phyloP scores from a whole-genome alignment of 2,888 invertebrate genomes.

The Parnassius orleans region DNA sequence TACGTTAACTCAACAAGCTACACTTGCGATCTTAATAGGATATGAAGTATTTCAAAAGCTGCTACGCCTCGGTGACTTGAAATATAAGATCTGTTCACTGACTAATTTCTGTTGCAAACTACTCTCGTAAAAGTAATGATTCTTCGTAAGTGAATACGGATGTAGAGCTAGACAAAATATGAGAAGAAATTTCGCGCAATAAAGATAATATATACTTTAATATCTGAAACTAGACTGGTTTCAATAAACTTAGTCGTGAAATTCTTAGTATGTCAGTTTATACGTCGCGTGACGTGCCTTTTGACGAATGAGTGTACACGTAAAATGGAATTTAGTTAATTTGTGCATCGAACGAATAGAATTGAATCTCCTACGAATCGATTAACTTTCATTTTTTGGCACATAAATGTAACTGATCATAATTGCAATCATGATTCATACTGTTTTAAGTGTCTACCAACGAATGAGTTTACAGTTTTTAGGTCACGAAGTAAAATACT shows the following conservation, averaged over 20 bases:
- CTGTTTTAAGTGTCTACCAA: too few relatives aligned
- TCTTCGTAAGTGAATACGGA: constrained; percentile 3
- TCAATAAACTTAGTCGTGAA: constrained; percentile 4
- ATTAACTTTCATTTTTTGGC: constrained; percentile 59
- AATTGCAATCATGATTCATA: not conserved
- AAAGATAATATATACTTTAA: not conserved
- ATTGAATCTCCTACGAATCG: constrained; percentile 42
- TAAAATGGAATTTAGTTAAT: constrained; percentile 43
- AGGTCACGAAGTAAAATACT: too few relatives aligned
- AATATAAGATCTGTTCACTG: constrained; percentile 16
- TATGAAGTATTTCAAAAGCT: constrained; percentile 13
- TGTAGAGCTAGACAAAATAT: not conserved
- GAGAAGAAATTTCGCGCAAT: not conserved
- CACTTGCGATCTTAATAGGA: constrained; percentile 10
- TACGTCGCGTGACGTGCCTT: constrained; percentile 37
- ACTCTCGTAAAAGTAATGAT: constrained; percentile 13
- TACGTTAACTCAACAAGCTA: constrained; percentile 4
- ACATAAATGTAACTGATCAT: constrained; percentile 25
- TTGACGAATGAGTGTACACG: constrained; percentile 39
- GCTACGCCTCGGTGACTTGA: constrained; percentile 10
- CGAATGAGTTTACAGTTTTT: too few relatives aligned
- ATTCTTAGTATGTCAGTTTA: constrained; percentile 6
- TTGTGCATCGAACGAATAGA: constrained; percentile 37
- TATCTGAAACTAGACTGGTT: constrained; percentile 5
- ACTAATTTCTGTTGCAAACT: constrained; percentile 9